Conservation (phyloP, 2,888 invertebrate species). For the Junonia oenone region DNA sequence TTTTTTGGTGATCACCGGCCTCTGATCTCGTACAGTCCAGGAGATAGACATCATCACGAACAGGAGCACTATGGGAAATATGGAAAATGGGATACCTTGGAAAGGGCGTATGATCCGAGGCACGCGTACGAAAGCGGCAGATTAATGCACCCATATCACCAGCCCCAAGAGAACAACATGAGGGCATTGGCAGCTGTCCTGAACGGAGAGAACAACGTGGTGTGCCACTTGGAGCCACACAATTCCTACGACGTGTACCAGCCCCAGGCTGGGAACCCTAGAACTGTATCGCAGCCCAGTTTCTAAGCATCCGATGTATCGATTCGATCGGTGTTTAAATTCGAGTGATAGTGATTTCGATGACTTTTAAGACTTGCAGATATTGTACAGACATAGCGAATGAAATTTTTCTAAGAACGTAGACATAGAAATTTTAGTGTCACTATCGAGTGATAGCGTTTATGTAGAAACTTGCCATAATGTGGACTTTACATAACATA, state of each 20-base stretch:
- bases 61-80: slow-evolving; percentile 71
- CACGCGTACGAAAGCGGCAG: slow-evolving; percentile 71
- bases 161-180: slow-evolving; percentile 78
- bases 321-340: slow-evolving; percentile 25
- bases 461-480: slow-evolving; percentile 77
- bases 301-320: slow-evolving; percentile 46
- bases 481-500: slow-evolving; percentile 63
- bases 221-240: slow-evolving; percentile 90
- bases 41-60: slow-evolving; percentile 77
- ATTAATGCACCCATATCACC: slow-evolving; percentile 74
- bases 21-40: slow-evolving; percentile 88
- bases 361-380: slow-evolving; percentile 30
- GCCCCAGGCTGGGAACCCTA: slow-evolving; percentile 64
- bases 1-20: slow-evolving; percentile 90
- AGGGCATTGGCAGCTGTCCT: slow-evolving; percentile 87
- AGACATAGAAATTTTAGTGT: slow-evolving; percentile 61
- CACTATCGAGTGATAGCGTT: slow-evolving; percentile 61
- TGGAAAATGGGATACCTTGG: slow-evolving; percentile 75
- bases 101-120: slow-evolving; percentile 69
- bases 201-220: slow-evolving; percentile 91
- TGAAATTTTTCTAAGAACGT: slow-evolving; percentile 70
- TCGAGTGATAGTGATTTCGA: slow-evolving; percentile 43
- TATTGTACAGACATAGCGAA: slow-evolving; percentile 66
- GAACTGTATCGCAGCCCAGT: slow-evolving; percentile 75
- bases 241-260: slow-evolving; percentile 74